Percentiles rank a stretch among this genome's conserved stretches.
phyloP scores from a whole-genome alignment of 2,113 vertebrate species.

The Rynchops niger region DNA sequence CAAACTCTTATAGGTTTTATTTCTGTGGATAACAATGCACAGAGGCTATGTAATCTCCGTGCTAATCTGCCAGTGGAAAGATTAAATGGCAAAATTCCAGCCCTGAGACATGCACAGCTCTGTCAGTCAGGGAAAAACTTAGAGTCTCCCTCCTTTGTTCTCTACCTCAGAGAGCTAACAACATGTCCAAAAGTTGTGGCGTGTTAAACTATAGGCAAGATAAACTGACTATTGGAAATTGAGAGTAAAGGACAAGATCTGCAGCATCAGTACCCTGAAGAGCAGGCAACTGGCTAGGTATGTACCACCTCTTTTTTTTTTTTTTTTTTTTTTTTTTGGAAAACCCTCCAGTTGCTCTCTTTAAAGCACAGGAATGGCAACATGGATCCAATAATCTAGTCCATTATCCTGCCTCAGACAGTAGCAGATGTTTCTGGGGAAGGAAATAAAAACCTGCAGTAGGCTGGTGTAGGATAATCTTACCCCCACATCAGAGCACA shows the following conservation, averaged over 20 bases:
- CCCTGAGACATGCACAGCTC: not conserved
- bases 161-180: not conserved
- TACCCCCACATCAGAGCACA: not conserved
- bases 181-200: not conserved
- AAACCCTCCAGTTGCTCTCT: not conserved
- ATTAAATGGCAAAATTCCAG: slow-evolving; percentile 59
- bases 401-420: not conserved
- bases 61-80: slow-evolving; percentile 39
- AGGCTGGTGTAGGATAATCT: not conserved
- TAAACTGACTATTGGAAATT: not conserved
- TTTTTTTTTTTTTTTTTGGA: not conserved
- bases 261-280: not conserved
- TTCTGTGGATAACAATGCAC: slow-evolving; percentile 32
- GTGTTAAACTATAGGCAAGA: not conserved
- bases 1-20: slow-evolving; percentile 12
- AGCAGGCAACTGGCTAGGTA: not conserved
- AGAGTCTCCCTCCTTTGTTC: not conserved
- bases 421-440: slow-evolving; percentile 34
- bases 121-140: not conserved
- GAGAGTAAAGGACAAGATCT: not conserved
- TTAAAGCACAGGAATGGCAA: not conserved
- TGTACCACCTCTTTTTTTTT: not conserved
- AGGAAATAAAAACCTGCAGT: not conserved
- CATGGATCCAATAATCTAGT: not conserved
- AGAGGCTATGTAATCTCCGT: not conserved